Evolutionary conservation across 2,797 vertebrate species (phyloP).

Genomic region (Sebastes oblongus): DNA sequence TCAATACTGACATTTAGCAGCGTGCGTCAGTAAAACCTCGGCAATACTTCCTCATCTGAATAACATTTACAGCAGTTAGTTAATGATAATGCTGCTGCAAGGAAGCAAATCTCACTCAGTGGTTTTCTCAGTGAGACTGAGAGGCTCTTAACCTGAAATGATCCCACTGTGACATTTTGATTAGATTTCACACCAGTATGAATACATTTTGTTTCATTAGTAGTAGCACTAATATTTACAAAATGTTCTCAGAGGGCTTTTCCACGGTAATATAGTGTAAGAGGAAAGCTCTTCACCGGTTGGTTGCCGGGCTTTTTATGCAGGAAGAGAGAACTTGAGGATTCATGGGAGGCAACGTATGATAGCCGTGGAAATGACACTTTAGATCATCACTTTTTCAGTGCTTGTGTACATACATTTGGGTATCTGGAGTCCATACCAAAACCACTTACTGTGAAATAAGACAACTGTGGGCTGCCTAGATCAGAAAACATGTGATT

Average conservation of each 20-base stretch:
- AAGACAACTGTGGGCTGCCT: not conserved
- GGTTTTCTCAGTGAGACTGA: not conserved
- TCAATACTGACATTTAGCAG: not conserved
- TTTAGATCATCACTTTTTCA: not conserved
- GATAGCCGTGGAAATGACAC: not conserved
- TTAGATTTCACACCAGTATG: constrained; percentile 43
- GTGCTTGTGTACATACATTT: not conserved
- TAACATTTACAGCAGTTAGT: not conserved
- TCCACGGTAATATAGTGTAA: not conserved
- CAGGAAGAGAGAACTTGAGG: not conserved
- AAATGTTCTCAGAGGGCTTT: constrained; percentile 27
- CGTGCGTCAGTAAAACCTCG: not conserved
- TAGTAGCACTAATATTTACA: constrained; percentile 12
- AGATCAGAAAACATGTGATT: not conserved
- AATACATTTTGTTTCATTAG: constrained; percentile 52
- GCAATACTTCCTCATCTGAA: not conserved
- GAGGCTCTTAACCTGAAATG: constrained; percentile 32
- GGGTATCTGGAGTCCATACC: not conserved
- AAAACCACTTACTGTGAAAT: not conserved
- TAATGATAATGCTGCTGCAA: not conserved
- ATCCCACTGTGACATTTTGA: constrained; percentile 45
- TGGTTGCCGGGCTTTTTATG: not conserved
- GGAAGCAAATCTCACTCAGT: not conserved
- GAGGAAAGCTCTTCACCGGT: not conserved
- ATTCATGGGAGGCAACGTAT: not conserved